Evolutionary conservation across 1,140 invertebrate species (phyloP).

Genomic region (Trichonephila inaurata): DNA sequence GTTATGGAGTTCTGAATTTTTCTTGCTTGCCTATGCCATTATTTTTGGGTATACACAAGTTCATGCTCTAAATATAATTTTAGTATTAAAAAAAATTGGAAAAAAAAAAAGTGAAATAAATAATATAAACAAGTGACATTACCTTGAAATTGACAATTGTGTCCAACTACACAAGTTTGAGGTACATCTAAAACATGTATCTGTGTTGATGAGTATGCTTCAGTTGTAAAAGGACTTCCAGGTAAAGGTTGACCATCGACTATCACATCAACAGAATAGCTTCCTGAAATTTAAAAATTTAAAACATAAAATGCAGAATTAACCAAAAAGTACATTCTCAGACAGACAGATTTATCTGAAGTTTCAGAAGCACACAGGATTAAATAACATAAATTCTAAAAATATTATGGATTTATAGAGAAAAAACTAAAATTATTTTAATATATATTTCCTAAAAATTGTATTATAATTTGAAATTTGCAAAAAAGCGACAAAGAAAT

Average conservation of each 20-base stretch:
- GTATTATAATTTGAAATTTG: too few relatives aligned
- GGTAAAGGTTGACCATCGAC: constrained; percentile 92
- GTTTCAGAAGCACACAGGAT: background rate
- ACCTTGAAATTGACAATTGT: constrained; percentile 96
- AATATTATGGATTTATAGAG: background rate
- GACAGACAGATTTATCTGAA: background rate
- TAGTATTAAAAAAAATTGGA: too few relatives aligned
- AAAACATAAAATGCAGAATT: background rate
- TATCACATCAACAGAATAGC: constrained; percentile 92
- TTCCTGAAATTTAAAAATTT: constrained; percentile 83
- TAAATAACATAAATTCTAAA: background rate
- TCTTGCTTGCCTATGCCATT: too few relatives aligned
- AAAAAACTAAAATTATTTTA: too few relatives aligned
- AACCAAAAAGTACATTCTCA: background rate
- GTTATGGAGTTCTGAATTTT: too few relatives aligned
- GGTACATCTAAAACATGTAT: constrained; percentile 94
- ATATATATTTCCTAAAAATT: too few relatives aligned
- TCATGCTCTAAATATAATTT: too few relatives aligned
- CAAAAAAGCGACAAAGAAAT: too few relatives aligned
- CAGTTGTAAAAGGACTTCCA: constrained; percentile 92
- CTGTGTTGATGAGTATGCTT: constrained; percentile 94
- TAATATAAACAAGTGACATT: constrained; percentile 64
- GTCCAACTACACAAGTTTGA: constrained; percentile 90
- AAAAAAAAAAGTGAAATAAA: too few relatives aligned
- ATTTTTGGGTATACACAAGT: too few relatives aligned